Conservation (phyloP, 1,140 invertebrate genomes). For the Hirudo medicinalis region DNA sequence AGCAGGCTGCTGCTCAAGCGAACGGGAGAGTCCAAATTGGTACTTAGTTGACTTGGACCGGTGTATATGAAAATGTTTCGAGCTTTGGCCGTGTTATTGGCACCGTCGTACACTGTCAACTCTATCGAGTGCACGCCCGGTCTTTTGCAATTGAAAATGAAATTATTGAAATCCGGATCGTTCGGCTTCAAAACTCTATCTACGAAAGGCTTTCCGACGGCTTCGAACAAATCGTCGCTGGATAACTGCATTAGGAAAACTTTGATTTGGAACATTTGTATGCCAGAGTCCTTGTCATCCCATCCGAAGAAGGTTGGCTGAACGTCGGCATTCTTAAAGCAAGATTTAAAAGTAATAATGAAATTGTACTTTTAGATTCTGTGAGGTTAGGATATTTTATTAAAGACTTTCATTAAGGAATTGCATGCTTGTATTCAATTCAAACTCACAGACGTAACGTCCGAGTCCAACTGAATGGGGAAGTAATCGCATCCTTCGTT, state of each 20-base stretch:
- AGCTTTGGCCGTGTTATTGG: slow-evolving; percentile 12
- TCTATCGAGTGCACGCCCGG: slow-evolving; percentile 14
- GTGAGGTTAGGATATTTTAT: no score
- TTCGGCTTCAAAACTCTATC: neutral
- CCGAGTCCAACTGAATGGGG: no score
- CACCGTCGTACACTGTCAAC: slow-evolving; percentile 8
- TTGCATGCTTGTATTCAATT: no score
- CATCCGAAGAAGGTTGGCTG: neutral
- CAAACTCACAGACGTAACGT: no score
- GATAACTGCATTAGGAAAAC: neutral
- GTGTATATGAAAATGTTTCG: slow-evolving; percentile 16
- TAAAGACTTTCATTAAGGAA: no score
- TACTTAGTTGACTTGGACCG: neutral
- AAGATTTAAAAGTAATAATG: no score
- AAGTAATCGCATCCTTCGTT: no score
- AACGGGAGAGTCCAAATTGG: neutral
- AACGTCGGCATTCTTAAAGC: neutral
- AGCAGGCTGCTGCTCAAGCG: neutral
- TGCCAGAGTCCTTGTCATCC: slow-evolving; percentile 4
- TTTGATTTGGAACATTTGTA: slow-evolving; percentile 10
- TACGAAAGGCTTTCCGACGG: no score
- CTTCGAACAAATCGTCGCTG: neutral
- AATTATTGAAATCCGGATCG: neutral
- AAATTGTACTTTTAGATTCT: no score
- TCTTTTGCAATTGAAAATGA: neutral